Conservation (phyloP, 1,140 invertebrate species). For the Bombus turneri region DNA sequence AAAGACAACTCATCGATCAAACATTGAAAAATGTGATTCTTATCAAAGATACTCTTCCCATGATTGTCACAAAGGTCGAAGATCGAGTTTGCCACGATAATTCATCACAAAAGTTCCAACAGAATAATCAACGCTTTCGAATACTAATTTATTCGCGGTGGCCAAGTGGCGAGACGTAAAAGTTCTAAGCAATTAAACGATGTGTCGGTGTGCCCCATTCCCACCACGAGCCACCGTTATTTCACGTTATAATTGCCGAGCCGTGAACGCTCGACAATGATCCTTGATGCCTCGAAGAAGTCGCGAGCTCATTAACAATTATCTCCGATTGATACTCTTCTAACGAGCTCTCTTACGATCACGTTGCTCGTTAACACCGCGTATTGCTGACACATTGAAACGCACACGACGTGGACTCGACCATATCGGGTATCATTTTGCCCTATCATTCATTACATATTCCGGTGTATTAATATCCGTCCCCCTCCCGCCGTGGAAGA, state of each 20-base stretch:
- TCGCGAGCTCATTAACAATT: constrained; percentile 65
- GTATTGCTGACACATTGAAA: constrained; percentile 42
- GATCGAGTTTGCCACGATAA: not conserved
- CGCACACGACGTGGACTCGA: constrained; percentile 9
- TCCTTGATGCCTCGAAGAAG: constrained; percentile 36
- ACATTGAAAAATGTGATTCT: too few species aligned
- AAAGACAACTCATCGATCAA: not conserved
- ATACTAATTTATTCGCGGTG: constrained; percentile 30
- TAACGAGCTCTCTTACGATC: constrained; percentile 60
- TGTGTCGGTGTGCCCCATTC: constrained; percentile 2
- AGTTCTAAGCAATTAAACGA: constrained; percentile 41
- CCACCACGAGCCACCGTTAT: constrained; percentile 17
- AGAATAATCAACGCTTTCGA: not conserved
- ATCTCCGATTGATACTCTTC: constrained; percentile 65
- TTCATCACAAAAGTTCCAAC: not conserved
- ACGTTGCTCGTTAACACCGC: constrained; percentile 62
- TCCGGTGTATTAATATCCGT: constrained; percentile 61
- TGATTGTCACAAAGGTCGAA: not conserved
- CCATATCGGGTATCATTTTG: constrained; percentile 59
- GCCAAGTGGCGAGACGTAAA: not conserved
- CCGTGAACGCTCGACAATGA: constrained; percentile 33
- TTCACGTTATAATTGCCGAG: constrained; percentile 43
- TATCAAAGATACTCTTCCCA: too few species aligned
- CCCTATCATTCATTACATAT: constrained; percentile 56
- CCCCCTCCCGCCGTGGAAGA: constrained; percentile 28